These are phyloP conservation scores for Enhydra lutris DNA, from an alignment of 2,113 vertebrate species.

Conservation along the genomic window DNA sequence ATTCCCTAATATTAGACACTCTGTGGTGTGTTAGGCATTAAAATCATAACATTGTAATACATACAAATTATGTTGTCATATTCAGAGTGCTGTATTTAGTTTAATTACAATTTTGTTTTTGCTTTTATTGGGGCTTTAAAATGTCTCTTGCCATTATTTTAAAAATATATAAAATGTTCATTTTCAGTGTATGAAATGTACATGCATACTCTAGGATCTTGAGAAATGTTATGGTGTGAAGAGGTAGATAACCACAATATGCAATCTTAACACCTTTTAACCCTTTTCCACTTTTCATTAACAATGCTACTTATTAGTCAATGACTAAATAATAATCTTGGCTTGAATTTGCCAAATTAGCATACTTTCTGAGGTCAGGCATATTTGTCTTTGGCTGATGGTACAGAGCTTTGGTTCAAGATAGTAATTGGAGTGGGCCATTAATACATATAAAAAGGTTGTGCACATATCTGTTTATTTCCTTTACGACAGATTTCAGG, in stretches of 20 bases:
- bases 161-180: slow-evolving; percentile 48
- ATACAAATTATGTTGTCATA: slow-evolving; percentile 69
- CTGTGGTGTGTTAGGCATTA: slow-evolving; percentile 31
- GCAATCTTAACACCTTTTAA: neutral
- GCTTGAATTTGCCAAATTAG: neutral
- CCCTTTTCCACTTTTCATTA: neutral
- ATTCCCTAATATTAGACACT: slow-evolving; percentile 32
- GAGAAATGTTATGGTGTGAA: neutral
- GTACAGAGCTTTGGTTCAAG: neutral
- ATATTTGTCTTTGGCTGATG: neutral
- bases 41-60: slow-evolving; percentile 64
- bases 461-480: neutral
- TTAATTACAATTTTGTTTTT: slow-evolving; percentile 68
- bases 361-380: neutral
- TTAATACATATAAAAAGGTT: neutral
- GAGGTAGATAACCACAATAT: neutral
- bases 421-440: neutral
- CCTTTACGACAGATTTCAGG: neutral
- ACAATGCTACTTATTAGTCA: neutral
- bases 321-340: neutral
- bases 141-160: slow-evolving; percentile 48
- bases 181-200: slow-evolving; percentile 19
- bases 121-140: slow-evolving; percentile 52
- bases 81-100: slow-evolving; percentile 51
- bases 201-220: neutral